Conservation (phyloP, 2,888 invertebrate genomes). For the Bedellia somnulentella region DNA sequence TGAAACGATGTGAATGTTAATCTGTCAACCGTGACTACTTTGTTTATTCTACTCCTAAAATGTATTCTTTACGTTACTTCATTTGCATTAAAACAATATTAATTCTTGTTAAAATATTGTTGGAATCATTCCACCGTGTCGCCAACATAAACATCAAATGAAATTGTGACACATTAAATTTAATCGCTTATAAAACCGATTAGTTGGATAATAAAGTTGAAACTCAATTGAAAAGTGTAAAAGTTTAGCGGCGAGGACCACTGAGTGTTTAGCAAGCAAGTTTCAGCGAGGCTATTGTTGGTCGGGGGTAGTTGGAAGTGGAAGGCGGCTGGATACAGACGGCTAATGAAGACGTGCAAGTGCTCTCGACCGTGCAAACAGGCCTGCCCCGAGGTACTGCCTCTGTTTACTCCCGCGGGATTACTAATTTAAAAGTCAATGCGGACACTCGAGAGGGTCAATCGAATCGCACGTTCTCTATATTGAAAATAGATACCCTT, state of each 20-base stretch:
- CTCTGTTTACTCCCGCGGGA: conserved; percentile 53
- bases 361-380: conserved; percentile 53
- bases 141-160: too few species aligned
- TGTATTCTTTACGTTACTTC: too few species aligned
- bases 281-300: too few species aligned
- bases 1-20: conserved; percentile 37
- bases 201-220: too few species aligned
- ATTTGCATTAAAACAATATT: too few species aligned
- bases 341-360: conserved; percentile 56
- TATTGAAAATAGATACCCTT: conserved; percentile 61
- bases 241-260: conserved; percentile 10
- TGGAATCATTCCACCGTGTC: too few species aligned
- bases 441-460: conserved; percentile 60
- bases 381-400: conserved; percentile 34
- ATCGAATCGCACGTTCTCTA: conserved; percentile 45
- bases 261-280: conserved; percentile 44
- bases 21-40: conserved; percentile 23
- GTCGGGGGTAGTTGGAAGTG: background rate
- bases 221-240: too few species aligned
- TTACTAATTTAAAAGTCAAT: conserved; percentile 63
- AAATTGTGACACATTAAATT: too few species aligned
- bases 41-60: too few species aligned
- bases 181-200: too few species aligned
- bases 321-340: conserved; percentile 11
- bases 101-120: too few species aligned